A percentile compares a stretch with the other conserved stretches of the same genome.
Evolutionary conservation across 2,113 vertebrate species (phyloP).

Genomic region (Hassar affinis): DNA sequence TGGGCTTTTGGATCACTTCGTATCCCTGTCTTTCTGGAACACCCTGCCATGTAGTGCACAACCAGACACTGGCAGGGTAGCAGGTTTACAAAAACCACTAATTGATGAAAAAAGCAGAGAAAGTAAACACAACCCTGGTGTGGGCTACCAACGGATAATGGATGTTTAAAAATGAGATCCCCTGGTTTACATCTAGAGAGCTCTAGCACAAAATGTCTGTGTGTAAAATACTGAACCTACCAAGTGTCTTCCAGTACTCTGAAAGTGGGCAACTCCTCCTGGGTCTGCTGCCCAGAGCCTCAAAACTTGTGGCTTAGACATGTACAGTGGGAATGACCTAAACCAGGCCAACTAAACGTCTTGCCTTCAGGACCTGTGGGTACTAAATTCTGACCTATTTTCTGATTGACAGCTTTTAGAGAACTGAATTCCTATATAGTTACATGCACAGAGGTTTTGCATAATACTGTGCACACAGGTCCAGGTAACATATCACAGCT

Average conservation of each 20-base stretch:
- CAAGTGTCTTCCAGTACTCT: slow-evolving; percentile 25
- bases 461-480: not conserved
- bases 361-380: slow-evolving; percentile 62
- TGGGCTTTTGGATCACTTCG: not conserved
- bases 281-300: slow-evolving; percentile 58
- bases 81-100: not conserved
- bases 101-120: not conserved
- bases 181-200: slow-evolving; percentile 65
- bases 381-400: slow-evolving; percentile 67
- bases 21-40: not conserved
- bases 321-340: slow-evolving; percentile 68
- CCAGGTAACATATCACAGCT: slow-evolving; percentile 34
- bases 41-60: not conserved
- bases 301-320: slow-evolving; percentile 49
- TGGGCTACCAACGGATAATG: slow-evolving; percentile 68
- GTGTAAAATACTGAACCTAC: slow-evolving; percentile 24
- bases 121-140: slow-evolving; percentile 52
- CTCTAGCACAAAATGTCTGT: slow-evolving; percentile 30
- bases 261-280: slow-evolving; percentile 50
- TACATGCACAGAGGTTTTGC: not conserved
- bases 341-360: slow-evolving; percentile 60
- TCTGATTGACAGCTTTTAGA: slow-evolving; percentile 41
- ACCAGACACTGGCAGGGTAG: not conserved
- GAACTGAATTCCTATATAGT: not conserved
- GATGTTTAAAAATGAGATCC: slow-evolving; percentile 56